phyloP scores from a whole-genome alignment of 2,797 vertebrate species.

The Hippopotamyrus pictus region DNA sequence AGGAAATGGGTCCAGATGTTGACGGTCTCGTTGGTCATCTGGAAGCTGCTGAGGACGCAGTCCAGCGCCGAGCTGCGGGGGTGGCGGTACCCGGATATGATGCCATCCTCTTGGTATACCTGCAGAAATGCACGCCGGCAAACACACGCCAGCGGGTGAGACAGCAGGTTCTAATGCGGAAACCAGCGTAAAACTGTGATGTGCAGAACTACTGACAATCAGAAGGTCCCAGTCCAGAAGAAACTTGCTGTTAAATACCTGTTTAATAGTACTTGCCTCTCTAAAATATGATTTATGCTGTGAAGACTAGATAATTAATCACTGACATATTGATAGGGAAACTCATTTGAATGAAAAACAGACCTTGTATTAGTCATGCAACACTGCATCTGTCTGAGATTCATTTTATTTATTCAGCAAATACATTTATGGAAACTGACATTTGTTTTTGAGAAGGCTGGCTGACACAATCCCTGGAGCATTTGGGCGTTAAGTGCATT shows the following conservation, averaged over 20 bases:
- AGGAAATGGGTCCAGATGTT: conserved; percentile 92
- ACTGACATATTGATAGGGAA: not conserved
- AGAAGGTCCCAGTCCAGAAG: not conserved
- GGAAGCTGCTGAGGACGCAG: conserved; percentile 84
- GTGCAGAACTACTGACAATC: not conserved
- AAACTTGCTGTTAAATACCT: not conserved
- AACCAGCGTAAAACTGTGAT: not conserved
- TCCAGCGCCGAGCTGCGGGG: conserved; percentile 78
- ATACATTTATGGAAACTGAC: not conserved
- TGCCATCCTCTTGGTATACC: conserved; percentile 82
- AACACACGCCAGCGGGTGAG: not conserved
- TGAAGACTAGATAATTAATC: not conserved
- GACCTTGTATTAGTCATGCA: not conserved
- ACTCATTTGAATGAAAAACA: not conserved
- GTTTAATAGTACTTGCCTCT: not conserved
- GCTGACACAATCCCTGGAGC: not conserved
- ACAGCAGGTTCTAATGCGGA: not conserved
- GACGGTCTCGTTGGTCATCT: conserved; percentile 80
- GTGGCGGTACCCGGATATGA: conserved; percentile 79
- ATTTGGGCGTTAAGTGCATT: not conserved
- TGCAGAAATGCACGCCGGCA: conserved; percentile 35
- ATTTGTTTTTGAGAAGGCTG: not conserved
- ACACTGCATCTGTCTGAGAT: not conserved
- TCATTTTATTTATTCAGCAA: not conserved
- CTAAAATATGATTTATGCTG: not conserved